Evolutionary conservation across 2,113 vertebrate genomes (phyloP).

Genomic region (Callopanchax toddi): DNA sequence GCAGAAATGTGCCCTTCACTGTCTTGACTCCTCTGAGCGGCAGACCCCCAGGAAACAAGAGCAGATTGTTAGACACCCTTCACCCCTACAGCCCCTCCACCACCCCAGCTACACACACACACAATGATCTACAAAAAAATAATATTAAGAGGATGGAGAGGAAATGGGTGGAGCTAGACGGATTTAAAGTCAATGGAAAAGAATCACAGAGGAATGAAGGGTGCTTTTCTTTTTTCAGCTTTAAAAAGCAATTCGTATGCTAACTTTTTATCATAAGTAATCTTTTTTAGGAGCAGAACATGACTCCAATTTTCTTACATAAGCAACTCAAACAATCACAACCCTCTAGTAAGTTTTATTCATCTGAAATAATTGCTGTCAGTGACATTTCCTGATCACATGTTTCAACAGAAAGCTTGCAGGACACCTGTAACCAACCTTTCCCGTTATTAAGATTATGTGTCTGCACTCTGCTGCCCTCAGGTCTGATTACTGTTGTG

Average conservation of each 20-base stretch:
- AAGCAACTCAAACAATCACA: background rate
- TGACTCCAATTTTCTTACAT: background rate
- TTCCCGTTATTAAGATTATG: background rate
- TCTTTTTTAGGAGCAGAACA: background rate
- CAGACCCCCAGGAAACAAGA: slow-evolving; percentile 89
- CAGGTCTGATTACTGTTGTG: slow-evolving; percentile 59
- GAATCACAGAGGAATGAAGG: slow-evolving; percentile 83
- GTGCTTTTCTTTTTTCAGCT: slow-evolving; percentile 60
- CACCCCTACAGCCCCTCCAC: slow-evolving; percentile 5
- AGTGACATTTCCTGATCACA: background rate
- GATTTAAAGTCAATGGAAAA: slow-evolving; percentile 83
- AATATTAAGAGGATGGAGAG: slow-evolving; percentile 21
- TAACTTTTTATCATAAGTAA: background rate
- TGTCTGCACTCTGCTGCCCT: slow-evolving; percentile 11
- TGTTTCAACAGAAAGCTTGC: background rate
- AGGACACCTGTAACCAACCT: slow-evolving; percentile 3
- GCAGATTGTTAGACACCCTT: slow-evolving; percentile 84
- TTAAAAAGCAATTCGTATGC: background rate
- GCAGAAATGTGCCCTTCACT: slow-evolving; percentile 86
- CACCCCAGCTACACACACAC: slow-evolving; percentile 25
- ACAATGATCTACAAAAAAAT: slow-evolving; percentile 42
- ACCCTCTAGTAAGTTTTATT: background rate
- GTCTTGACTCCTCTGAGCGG: slow-evolving; percentile 85
- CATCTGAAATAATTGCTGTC: too few relatives aligned
- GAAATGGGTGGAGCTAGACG: slow-evolving; percentile 83